Evolutionary conservation across 2,797 vertebrate species (phyloP), one percentile per base, ranked within the genome.

Genomic region (Agapornis canus): DNA sequence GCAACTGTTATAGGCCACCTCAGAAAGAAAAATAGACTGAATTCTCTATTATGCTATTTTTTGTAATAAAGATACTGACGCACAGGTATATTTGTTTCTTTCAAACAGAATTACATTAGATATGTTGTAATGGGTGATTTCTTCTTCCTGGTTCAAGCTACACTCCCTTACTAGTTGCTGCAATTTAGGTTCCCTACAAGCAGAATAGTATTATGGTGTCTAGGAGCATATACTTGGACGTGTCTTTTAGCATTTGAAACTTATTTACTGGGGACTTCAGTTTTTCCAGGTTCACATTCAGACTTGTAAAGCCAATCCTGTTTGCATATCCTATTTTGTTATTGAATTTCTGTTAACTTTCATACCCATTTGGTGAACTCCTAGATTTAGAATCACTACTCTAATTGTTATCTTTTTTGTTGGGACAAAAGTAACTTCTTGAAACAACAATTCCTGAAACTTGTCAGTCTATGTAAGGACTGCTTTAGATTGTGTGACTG

Each of bases 381-480:
- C 9, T 81, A 39, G 48, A 23, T 26, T 84, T 63, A 84, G 27
- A 72, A 63, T 39, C 10, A 27, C 23, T 78, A 9, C 13, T 66
- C 11, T 49, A 51, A 64, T 69, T 75, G 17, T 40, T 82, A 56
- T 77, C 23, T 76, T 75, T 78, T 56, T 2, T 84, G 37, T 42
- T 80, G 32, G 43, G 23, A 81, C 25, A 68, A 32, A 70, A n/a
- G 73, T 87, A 93, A 66, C 40, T 70, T 87, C 77, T 85, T 79
- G n/a, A 96, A 95, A 95, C 83, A 89, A 86, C 85, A 35, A 57
- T 89, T 95, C 72, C 92, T 95, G 89, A 90, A 89, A 82, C 82
- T 80, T 89, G n/a, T 90, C 29, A 49, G 0, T 68, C 49, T 80
- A 0, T 2, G 1, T 92, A 77, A 92, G 9, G 35, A 59, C 59